phyloP scores from a whole-genome alignment of 2,888 invertebrate species.

The Heliconius ismenius region DNA sequence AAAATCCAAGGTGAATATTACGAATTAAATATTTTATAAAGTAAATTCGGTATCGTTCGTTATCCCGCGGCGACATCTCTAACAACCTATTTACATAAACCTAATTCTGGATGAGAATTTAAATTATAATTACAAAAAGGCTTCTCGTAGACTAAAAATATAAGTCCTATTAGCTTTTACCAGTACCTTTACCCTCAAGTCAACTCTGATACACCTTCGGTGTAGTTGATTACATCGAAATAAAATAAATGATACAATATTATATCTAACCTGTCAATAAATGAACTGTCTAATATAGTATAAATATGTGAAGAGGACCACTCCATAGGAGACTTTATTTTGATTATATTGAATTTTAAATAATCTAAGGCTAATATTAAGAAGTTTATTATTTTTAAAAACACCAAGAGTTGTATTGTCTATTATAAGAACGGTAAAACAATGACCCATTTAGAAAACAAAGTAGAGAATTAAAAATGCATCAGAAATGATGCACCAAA shows the following conservation, averaged over 20 bases:
- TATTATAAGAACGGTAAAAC: neutral
- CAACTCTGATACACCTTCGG: too few relatives aligned
- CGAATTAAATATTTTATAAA: conserved; percentile 30
- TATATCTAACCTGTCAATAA: too few relatives aligned
- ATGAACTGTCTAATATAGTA: too few relatives aligned
- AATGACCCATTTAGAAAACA: conserved; percentile 7
- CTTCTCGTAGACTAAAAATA: neutral
- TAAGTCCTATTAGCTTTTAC: too few relatives aligned
- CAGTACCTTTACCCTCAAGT: too few relatives aligned
- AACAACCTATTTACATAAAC: conserved; percentile 41
- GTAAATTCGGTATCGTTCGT: conserved; percentile 24
- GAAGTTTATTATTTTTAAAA: too few relatives aligned
- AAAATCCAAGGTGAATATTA: conserved; percentile 11
- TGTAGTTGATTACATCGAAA: too few relatives aligned
- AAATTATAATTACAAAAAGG: conserved; percentile 36
- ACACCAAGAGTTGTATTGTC: neutral
- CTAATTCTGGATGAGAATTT: conserved; percentile 39
- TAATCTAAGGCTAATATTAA: too few relatives aligned
- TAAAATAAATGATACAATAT: too few relatives aligned
- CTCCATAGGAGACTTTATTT: neutral
- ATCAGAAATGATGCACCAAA: conserved; percentile 4
- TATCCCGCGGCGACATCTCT: conserved; percentile 34
- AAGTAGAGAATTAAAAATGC: conserved; percentile 1
- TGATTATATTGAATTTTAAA: neutral
- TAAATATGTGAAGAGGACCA: too few relatives aligned